These are phyloP conservation scores for Petrocephalus schoutedeni DNA, from an alignment of 2,797 vertebrate species.

Conservation along the genomic window DNA sequence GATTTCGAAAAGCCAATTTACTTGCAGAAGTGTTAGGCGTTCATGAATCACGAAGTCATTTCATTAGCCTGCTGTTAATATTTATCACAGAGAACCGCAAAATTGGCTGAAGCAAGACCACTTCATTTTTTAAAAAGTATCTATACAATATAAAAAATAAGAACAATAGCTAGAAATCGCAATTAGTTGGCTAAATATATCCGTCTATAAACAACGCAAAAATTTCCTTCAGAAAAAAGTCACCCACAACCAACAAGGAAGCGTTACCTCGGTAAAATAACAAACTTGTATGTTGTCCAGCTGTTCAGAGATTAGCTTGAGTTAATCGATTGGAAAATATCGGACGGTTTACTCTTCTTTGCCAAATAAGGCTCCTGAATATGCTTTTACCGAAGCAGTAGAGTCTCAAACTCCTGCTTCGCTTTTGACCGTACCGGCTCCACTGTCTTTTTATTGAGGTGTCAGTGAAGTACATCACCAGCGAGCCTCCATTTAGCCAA, in stretches of 20 bases:
- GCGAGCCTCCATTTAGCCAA: conserved; percentile 52
- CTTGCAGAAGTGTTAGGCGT: neutral
- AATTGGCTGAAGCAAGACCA: neutral
- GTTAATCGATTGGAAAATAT: neutral
- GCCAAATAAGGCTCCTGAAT: neutral
- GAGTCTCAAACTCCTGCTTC: conserved; percentile 30
- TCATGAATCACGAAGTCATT: neutral
- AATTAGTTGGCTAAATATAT: neutral
- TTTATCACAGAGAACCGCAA: neutral
- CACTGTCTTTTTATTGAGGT: conserved; percentile 53
- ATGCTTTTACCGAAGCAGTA: neutral
- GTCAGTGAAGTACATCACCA: conserved; percentile 50
- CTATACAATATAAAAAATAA: neutral
- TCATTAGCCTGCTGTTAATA: neutral
- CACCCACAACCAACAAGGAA: neutral
- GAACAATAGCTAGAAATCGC: neutral
- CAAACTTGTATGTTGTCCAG: conserved; percentile 40
- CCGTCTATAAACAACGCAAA: neutral
- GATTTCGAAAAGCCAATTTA: neutral
- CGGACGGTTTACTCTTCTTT: neutral
- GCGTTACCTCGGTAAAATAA: conserved; percentile 50
- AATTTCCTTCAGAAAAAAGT: neutral
- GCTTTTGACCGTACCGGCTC: conserved; percentile 30
- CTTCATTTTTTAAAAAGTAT: neutral
- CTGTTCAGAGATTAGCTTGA: conserved; percentile 33